Base-by-base conservation (phyloP, 2,113 vertebrate genomes). In the Haplochromis burtoni region DNA sequence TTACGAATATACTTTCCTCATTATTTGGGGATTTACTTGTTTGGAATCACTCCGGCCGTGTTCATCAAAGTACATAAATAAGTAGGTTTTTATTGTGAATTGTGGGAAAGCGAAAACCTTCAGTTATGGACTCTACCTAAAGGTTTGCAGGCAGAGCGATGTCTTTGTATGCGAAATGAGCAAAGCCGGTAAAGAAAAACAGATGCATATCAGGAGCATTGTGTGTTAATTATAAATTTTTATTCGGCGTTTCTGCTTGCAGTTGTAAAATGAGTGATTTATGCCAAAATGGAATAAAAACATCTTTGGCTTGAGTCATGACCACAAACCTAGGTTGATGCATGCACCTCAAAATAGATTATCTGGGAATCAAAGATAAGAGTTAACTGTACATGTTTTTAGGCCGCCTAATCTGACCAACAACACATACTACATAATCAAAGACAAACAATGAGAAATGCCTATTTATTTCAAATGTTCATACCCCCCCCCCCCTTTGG, bases 1-100 rank as follows among this genome's bases (percentile, higher is more conserved):
- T 96, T 96, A 96, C 84, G 88, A 95, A 95, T 92, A 86, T 84
- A 88, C 92, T 93, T 95, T 95, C 87, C 94, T 95, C 92, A 94
- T 96, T 96, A 96, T 95, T 95, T 92, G 35, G 80, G 76, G 87
- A 90, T 95, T 96, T 94, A 95, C 93, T 95, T 85, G 90, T 91
- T 96, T 96, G 94, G 92, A 93, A 90, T 63, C 33, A 26, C 5
- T 59, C 68, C 40, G n/a, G 85, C 83, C 26, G 7, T 93, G 89
- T 93, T 94, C 89, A 94, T 85, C 80, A 88, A 91, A 90, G 90
- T 45, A 13, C 71, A 93, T 61, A 91, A 93, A 94, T 80, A 31
- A 93, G 78, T 83, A 83, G 55, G 79, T 80, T 93, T 93, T 84
- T 87, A 86, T 95, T 85, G 85, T 89, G 76, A 93, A 93, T 93